Percentiles rank a stretch among this genome's conserved stretches.
Conservation (phyloP, 1,140 invertebrate genomes). For the Papilio machaon region DNA sequence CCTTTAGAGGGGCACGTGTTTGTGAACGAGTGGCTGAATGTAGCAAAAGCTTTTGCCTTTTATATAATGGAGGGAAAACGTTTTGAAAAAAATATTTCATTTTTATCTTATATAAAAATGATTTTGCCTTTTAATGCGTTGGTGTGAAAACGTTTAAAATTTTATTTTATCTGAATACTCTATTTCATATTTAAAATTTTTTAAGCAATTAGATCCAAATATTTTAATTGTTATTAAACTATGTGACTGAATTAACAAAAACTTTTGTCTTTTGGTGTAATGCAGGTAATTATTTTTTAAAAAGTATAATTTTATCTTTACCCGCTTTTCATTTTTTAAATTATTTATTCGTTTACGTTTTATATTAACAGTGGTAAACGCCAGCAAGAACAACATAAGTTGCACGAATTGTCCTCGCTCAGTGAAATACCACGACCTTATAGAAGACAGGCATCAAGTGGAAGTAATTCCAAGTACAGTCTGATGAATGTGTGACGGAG, state of each 20-base stretch:
- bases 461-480: too few species aligned
- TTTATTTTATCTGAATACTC: too few species aligned
- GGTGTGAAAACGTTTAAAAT: too few species aligned
- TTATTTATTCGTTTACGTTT: not conserved
- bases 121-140: too few species aligned
- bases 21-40: conserved; percentile 14
- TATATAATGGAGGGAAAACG: not conserved
- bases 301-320: not conserved
- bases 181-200: too few species aligned
- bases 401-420: too few species aligned
- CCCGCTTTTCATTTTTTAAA: not conserved
- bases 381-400: too few species aligned
- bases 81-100: not conserved
- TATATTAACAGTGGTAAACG: not conserved
- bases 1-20: not conserved
- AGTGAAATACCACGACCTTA: too few species aligned
- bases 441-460: too few species aligned
- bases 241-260: not conserved
- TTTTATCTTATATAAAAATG: not conserved
- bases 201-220: too few species aligned
- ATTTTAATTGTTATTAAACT: not conserved
- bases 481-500: too few species aligned
- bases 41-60: not conserved
- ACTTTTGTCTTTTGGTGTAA: not conserved
- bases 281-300: not conserved